phyloP scores from a whole-genome alignment of 2,888 invertebrate species.

The Argynnis bischoffii region DNA sequence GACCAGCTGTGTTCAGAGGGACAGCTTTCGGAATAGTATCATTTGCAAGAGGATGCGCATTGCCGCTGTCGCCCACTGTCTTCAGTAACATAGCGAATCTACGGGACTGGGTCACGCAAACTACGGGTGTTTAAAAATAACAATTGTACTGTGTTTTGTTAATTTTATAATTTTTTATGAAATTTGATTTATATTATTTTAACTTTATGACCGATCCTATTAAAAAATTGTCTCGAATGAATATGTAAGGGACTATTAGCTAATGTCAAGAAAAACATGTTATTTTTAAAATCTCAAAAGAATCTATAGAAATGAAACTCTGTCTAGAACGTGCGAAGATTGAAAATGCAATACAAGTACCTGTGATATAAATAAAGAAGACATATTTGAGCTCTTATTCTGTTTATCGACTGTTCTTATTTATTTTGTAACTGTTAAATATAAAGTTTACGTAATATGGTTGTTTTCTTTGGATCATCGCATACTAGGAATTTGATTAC shows the following conservation, averaged over 20 bases:
- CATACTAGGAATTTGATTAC: neutral
- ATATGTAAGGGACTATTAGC: constrained; percentile 13
- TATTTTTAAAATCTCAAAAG: neutral
- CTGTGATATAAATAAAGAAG: constrained; percentile 57
- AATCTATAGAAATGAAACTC: constrained; percentile 38
- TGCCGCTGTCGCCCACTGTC: constrained; percentile 76
- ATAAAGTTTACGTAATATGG: constrained; percentile 49
- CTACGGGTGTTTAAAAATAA: constrained; percentile 52
- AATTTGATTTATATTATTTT: neutral
- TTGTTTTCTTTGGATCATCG: constrained; percentile 37
- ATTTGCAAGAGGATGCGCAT: constrained; percentile 74
- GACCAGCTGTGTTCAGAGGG: constrained; percentile 74
- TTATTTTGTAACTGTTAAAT: constrained; percentile 57
- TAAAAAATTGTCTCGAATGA: neutral
- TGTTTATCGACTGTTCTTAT: constrained; percentile 42
- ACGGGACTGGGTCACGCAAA: constrained; percentile 69
- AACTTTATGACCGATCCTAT: neutral
- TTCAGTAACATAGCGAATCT: constrained; percentile 73
- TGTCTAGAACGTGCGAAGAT: constrained; percentile 25
- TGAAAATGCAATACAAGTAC: constrained; percentile 37
- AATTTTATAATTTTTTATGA: constrained; percentile 9
- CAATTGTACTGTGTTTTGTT: neutral
- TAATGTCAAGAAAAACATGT: constrained; percentile 11
- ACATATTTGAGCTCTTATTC: constrained; percentile 39
- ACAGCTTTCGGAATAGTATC: constrained; percentile 75